A percentile compares a stretch with the other conserved stretches of the same genome.
Evolutionary conservation across 2,113 vertebrate genomes (phyloP).

Genomic region (Oplegnathus fasciatus): DNA sequence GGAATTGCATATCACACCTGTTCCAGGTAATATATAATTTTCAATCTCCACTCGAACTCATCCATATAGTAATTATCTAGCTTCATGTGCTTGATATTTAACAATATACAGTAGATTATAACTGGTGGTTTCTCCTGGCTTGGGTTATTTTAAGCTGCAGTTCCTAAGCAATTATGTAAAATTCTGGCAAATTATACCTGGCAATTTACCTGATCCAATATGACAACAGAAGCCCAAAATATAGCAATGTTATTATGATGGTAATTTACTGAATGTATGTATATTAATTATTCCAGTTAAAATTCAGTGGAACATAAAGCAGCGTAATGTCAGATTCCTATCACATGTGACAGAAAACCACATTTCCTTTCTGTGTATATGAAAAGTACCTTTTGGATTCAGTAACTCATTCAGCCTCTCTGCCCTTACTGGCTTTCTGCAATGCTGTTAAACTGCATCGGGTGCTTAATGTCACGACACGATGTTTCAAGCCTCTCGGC

Average conservation of each 20-base stretch:
- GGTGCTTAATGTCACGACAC: constrained; percentile 12
- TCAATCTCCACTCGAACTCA: not conserved
- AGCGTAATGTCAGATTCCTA: constrained; percentile 34
- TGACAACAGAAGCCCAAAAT: constrained; percentile 55
- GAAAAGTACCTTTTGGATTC: constrained; percentile 5
- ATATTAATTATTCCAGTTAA: constrained; percentile 52
- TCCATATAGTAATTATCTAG: constrained; percentile 36
- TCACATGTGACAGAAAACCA: constrained; percentile 8
- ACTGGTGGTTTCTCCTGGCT: constrained; percentile 60
- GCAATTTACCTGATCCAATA: constrained; percentile 65
- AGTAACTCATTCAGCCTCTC: not conserved
- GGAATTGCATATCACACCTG: not conserved
- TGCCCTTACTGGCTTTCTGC: not conserved
- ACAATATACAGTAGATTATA: constrained; percentile 53
- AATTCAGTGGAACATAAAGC: constrained; percentile 25
- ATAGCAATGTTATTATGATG: constrained; percentile 45
- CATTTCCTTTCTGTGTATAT: constrained; percentile 5
- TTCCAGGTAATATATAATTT: constrained; percentile 2
- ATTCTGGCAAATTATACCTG: constrained; percentile 73
- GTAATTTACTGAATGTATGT: constrained; percentile 17
- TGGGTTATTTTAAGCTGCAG: constrained; percentile 62
- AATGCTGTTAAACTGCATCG: not conserved
- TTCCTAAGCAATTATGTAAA: constrained; percentile 75
- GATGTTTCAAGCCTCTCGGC: constrained; percentile 6
- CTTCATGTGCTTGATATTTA: constrained; percentile 36